Evolutionary conservation across 2,888 invertebrate species (phyloP).

Genomic region (Norana najaformis): DNA sequence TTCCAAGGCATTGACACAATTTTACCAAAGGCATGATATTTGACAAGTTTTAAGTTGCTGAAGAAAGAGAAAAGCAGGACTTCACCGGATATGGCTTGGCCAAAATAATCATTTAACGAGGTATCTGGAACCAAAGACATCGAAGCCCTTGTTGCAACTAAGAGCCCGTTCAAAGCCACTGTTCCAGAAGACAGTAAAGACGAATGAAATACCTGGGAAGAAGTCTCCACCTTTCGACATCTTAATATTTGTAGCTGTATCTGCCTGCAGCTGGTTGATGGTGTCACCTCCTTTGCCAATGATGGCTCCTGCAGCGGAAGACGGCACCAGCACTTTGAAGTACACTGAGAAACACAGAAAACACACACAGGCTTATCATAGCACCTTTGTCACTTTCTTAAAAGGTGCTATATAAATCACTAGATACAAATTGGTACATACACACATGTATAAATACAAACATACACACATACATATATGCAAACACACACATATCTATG

Average conservation of each 20-base stretch:
- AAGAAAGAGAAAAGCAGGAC: too few relatives aligned
- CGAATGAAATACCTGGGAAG: constrained; percentile 81
- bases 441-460: too few relatives aligned
- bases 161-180: background rate
- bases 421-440: too few relatives aligned
- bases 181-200: background rate
- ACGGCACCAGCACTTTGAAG: constrained; percentile 75
- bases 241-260: constrained; percentile 94
- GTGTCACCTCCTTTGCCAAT: constrained; percentile 99
- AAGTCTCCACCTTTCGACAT: constrained; percentile 99
- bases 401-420: too few relatives aligned
- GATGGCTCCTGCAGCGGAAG: constrained; percentile 89
- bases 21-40: too few relatives aligned
- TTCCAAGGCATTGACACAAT: background rate
- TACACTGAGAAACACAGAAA: constrained; percentile 4
- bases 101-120: background rate
- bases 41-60: too few relatives aligned
- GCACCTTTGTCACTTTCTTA: too few relatives aligned
- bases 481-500: too few relatives aligned
- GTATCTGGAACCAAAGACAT: background rate
- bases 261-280: constrained; percentile 95
- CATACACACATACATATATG: too few relatives aligned
- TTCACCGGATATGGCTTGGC: background rate
- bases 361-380: too few relatives aligned
- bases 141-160: background rate